Evolutionary conservation across 1,140 invertebrate species (phyloP).

Genomic region (Zaprionus tsacasi): DNA sequence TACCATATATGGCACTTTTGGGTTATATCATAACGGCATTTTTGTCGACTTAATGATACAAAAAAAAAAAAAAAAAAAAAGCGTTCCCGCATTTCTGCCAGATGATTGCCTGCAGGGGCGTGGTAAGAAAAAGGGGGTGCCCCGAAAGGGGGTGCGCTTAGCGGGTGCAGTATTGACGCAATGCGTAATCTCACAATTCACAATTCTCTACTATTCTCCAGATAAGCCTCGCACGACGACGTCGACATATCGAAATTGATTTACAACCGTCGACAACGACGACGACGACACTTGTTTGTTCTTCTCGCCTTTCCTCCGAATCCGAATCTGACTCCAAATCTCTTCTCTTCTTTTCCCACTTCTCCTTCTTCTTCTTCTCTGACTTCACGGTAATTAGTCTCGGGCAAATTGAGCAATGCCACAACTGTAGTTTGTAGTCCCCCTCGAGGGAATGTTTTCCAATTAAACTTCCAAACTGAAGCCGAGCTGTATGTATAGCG

Average conservation of each 20-base stretch:
- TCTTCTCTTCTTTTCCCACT: neutral
- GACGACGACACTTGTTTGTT: slow-evolving; percentile 10
- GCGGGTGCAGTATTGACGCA: slow-evolving; percentile 49
- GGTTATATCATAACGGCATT: neutral
- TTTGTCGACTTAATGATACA: neutral
- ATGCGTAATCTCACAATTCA: slow-evolving; percentile 26
- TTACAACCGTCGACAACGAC: slow-evolving; percentile 31
- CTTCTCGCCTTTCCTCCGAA: slow-evolving; percentile 22
- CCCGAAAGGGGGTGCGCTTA: neutral
- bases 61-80: neutral
- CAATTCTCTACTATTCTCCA: slow-evolving; percentile 7
- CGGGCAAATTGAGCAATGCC: slow-evolving; percentile 31
- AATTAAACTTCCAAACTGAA: slow-evolving; percentile 37
- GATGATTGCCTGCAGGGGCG: neutral
- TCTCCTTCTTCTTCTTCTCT: slow-evolving; percentile 10
- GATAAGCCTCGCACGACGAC: slow-evolving; percentile 30
- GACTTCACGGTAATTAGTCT: slow-evolving; percentile 41
- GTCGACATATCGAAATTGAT: slow-evolving; percentile 50
- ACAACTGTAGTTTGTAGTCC: slow-evolving; percentile 17
- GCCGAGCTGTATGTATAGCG: neutral
- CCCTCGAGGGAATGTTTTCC: slow-evolving; percentile 10
- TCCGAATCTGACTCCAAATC: neutral
- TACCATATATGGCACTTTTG: neutral
- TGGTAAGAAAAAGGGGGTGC: neutral
- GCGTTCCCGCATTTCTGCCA: neutral